Evolutionary conservation across 30 jellyfish, hydroid and myxozoan genomes (phyloP), one percentile per base, ranked within the genome.

Genomic region (Phacellophora camtschatica): DNA sequence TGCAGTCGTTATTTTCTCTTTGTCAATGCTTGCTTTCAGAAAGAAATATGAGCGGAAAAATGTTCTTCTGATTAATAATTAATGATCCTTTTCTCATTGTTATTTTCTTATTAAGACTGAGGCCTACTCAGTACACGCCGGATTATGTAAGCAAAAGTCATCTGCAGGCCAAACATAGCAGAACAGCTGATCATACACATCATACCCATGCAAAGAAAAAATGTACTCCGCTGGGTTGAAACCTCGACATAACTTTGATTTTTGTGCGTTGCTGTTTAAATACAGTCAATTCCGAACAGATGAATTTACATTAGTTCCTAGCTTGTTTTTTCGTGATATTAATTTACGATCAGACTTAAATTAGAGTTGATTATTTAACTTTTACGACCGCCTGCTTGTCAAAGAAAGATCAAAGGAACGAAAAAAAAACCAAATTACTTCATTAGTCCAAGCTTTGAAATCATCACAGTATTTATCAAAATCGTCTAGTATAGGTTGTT

Each of bases 101-200:
- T 80, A 80, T 80, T 45, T 84, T 62, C 68, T 65, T 48, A 80
- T 80, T 80, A 80, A 80, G 91, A 51, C 70, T 29, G 37, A 36
- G 64, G 72, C 68, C 82, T 53, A 33, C 84, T 65, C 55, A 33
- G 48, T 80, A 78, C 82, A 62, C 74, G 91, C 81, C 72, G 83
- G 56, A 64, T 25, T 64, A 62, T 80, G 84, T 67, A 62, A 64
- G 91, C 65, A 54, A 69, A 62, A 80, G 66, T 65, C 84, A 54
- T 62, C 84, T 19, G 82, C 39, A 59, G 50, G 70, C 45, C 77
- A 78, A 78, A 78, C 81, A 78, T 64, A 53, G 29, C 67, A 22
- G n/a, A 80, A 39, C 91, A 80, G 91, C 91, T 80, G 91, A 65
- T 45, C 72, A 71, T 69, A 66, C 91, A 65, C 66, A 59, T 67